Base-by-base conservation (phyloP, 2,888 invertebrate genomes). In the Ceramica pisi region DNA sequence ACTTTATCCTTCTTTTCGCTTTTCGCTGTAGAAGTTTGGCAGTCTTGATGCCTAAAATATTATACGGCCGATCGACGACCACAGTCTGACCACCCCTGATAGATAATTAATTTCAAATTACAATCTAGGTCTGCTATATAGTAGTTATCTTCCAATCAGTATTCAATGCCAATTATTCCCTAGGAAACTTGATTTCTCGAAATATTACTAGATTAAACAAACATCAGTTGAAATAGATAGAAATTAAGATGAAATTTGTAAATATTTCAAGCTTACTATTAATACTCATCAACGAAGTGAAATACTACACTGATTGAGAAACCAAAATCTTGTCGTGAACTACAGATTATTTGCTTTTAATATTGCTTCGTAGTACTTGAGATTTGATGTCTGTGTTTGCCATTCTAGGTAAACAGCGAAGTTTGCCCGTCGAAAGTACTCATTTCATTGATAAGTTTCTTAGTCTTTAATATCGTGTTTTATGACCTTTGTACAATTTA, bases 261-360 rank as follows among this genome's bases (percentile, higher is more conserved):
- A 55, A 66, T 66, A 71, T 75, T 68, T 59, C n/a, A 26, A 51
- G 35, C n/a, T 53, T 53, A 51, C 26, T 55, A 19, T 23, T 65
- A 65, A 67, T 74, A 66, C 46, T 67, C 44, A 79, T 80, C 50
- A 62, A 53, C 57, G 16, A 71, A 71, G 3, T 61, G 60, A 46
- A 70, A 70, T 75, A 67, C 55, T 53, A 59, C 38, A 64, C 67
- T 62, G 46, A 75, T 71, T 71, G 59, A 56, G 59, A 66, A 55
- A 65, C 26, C 23, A 10, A 61, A 64, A 62, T 57, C 44, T 50
- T 41, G 50, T 35, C 51, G 23, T 62, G 50, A 67, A 59, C 53
- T 61, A 46, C 31, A 68, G 26, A 62, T 75, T 74, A 75, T 75
- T 80, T 79, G 76, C 67, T 60, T 71, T 75, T 66, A 71, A 78